Evolutionary conservation across 2,113 vertebrate species (phyloP), one percentile per base, ranked within the genome.

Genomic region (Malaclemys terrapin): DNA sequence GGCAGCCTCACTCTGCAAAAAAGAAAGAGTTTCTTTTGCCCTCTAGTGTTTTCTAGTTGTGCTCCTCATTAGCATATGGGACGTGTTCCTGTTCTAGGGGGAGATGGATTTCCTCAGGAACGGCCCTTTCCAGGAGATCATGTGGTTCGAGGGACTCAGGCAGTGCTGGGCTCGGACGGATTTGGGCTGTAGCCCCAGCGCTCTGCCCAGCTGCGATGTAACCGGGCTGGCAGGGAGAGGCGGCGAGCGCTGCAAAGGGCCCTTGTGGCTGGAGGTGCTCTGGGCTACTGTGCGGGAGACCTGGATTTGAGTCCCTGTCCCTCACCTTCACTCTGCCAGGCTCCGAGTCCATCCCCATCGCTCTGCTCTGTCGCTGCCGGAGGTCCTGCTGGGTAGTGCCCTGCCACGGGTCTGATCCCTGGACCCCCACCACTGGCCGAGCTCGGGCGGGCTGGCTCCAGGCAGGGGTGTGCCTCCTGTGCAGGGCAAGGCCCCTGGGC

Each of bases 41-140:
- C 65, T 38, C 65, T 72, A 69, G 62, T 69, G 62, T n/a, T 19
- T 57, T 54, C 5, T 29, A 16, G 29, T 16, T 16, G 3, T 16
- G 59, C 29, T 3, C 29, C 29, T 62, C 59, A 62, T 62, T 62
- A 62, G 59, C 59, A 62, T 62, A 31, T 16, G 16, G 29, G 59
- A 14, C 59, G 7, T 3, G 14, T 35, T 62, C n/a, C n/a, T 38
- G 7, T n/a, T 19, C 65, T 72, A 2, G 65, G 0, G 7, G 10
- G 0, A 1, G 75, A 87, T 89, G 84, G 17, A 0, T 2, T 88
- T 88, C 5, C 3, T 2, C 0, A 0, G 10, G 1, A 13, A 0
- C 0, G 9, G 9, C 50, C 3, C 12, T 78, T 86, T 13, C 84
- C 86, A 17, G 91, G 89, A 93, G 88, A 84, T 82, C 80, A 81